Percentiles rank a stretch among this genome's conserved stretches.
phyloP scores from a whole-genome alignment of 2,113 vertebrate species.

The Tichodroma muraria region DNA sequence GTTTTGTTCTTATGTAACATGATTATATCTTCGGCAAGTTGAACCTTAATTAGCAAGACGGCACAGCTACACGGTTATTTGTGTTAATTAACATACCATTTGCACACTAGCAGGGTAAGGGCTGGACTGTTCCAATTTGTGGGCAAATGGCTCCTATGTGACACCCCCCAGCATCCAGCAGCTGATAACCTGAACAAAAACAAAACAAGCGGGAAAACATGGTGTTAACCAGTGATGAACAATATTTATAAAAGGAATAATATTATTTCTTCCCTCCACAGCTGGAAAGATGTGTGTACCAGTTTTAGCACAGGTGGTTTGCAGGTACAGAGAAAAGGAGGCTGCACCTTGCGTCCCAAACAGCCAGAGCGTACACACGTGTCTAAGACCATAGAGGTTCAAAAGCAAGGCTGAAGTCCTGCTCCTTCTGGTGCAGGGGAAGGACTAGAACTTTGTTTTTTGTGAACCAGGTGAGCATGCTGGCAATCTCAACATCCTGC shows the following conservation, averaged over 20 bases:
- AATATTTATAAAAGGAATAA: neutral
- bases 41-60: neutral
- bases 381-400: neutral
- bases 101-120: neutral
- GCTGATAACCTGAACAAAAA: neutral
- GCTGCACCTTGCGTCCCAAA: neutral
- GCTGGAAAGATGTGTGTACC: neutral
- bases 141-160: neutral
- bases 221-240: neutral
- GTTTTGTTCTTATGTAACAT: neutral
- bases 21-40: neutral
- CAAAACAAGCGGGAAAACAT: neutral
- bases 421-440: neutral
- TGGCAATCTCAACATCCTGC: neutral
- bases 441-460: neutral
- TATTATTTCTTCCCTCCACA: neutral
- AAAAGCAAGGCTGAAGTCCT: neutral
- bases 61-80: neutral
- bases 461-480: neutral
- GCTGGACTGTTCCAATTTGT: neutral
- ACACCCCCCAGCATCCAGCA: neutral
- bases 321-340: neutral
- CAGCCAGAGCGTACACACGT: rapidly evolving
- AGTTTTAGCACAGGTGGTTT: neutral
- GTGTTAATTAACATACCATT: neutral